Evolutionary conservation across 2,888 invertebrate species (phyloP).

Genomic region (Thera britannica): DNA sequence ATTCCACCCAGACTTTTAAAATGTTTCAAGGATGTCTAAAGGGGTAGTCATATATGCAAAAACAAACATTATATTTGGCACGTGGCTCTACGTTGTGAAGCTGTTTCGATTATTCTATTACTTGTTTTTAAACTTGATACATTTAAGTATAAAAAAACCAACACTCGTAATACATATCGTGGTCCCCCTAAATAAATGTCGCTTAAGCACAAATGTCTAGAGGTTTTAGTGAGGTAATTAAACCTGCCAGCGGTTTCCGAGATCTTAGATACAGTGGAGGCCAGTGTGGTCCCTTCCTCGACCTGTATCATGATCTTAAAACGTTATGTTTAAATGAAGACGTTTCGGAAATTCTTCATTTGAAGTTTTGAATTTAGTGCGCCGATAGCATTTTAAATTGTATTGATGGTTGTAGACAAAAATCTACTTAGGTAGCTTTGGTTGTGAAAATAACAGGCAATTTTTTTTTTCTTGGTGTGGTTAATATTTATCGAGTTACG

Average conservation of each 20-base stretch:
- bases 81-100: no score
- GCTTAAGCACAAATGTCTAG: constrained; percentile 50
- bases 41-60: no score
- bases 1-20: no score
- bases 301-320: constrained; percentile 64
- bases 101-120: no score
- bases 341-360: constrained; percentile 40
- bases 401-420: constrained; percentile 1
- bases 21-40: no score
- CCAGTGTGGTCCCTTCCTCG: constrained; percentile 75
- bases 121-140: constrained; percentile 1
- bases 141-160: constrained; percentile 1
- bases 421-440: no score
- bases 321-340: constrained; percentile 40
- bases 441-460: no score
- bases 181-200: constrained; percentile 55
- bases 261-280: constrained; percentile 74
- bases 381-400: background rate
- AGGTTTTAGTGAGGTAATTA: constrained; percentile 65
- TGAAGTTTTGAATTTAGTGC: constrained; percentile 21
- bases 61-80: no score
- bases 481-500: no score
- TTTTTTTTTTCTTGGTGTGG: no score
- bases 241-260: constrained; percentile 56
- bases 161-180: constrained; percentile 21